Percentiles rank a stretch among this genome's conserved stretches.
Evolutionary conservation across 2,113 vertebrate species (phyloP).

Genomic region (Thamnaconus septentrionalis): DNA sequence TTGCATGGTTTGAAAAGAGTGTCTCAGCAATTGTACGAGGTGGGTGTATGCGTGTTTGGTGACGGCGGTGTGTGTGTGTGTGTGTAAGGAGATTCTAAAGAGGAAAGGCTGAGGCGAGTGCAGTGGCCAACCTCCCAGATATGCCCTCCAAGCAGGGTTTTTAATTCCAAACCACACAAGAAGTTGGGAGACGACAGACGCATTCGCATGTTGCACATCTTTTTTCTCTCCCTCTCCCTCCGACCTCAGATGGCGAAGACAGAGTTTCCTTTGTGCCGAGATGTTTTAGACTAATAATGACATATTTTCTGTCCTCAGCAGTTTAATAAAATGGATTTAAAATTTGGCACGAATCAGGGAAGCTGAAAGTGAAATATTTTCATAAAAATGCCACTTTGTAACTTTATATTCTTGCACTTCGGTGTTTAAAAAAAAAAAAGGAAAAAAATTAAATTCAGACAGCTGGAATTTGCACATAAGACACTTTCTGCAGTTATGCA

Average conservation of each 20-base stretch:
- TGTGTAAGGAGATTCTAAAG: conserved; percentile 49
- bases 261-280: neutral
- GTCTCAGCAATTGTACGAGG: conserved; percentile 59
- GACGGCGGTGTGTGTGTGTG: conserved; percentile 3
- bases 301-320: neutral
- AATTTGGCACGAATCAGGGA: conserved; percentile 1
- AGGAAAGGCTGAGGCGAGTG: conserved; percentile 48
- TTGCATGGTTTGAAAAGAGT: conserved; percentile 72
- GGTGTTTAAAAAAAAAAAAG: too few relatives aligned
- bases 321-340: neutral
- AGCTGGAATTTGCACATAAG: neutral
- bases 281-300: neutral
- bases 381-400: too few relatives aligned
- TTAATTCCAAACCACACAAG: conserved; percentile 66
- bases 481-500: conserved; percentile 2
- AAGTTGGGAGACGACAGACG: conserved; percentile 31
- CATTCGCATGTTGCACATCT: conserved; percentile 8
- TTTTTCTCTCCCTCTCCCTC: too few relatives aligned
- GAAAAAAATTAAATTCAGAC: too few relatives aligned
- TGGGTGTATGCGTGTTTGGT: conserved; percentile 18
- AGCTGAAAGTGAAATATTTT: neutral
- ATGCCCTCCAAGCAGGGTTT: conserved; percentile 49
- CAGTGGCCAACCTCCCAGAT: conserved; percentile 54
- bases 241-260: too few relatives aligned
- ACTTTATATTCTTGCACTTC: too few relatives aligned